Base-by-base conservation (phyloP, 1,140 invertebrate genomes). In the Zaprionus ghesquierei region DNA sequence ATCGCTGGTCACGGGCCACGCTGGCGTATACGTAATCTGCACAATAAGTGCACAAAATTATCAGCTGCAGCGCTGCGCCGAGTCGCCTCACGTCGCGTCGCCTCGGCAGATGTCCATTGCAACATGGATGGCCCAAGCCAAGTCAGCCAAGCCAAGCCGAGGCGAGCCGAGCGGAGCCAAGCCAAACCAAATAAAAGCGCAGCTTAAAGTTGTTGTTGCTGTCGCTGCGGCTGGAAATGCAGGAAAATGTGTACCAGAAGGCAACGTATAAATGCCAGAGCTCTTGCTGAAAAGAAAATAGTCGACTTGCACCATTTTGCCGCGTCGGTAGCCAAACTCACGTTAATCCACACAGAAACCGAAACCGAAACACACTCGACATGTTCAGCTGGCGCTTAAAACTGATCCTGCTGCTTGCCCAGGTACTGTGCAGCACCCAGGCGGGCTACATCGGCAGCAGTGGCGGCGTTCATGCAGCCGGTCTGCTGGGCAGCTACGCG, bases 21-120 rank as follows among this genome's bases (percentile, higher is more conserved):
- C 69, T 60, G 65, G 58, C 77, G 61, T 70, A 79, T 69, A 79
- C 75, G 79, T 79, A 78, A 82, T 61, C 51, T 78, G 56, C 66
- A 74, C 75, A 78, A 75, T 81, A 85, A 86, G 69, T 86, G 81
- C 81, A 81, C 74, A 76, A 86, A 85, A 86, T 85, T 81, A 85
- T 81, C 81, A 86, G 81, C 81, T 77, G 63, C 60, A 81, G 50
- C 50, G 27, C 69, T 74, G 63, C 55, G 69, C 50, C 50, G 41
- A 33, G 18, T 27, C 44, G 27, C 22, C 59, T 41, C 38, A 20
- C 18, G 35, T 38, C 35, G n/a, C 23, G 51, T 51, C 46, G 46
- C 20, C 46, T 51, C 58, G 76, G 85, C 79, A 89, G 80, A 89
- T 85, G 77, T 85, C 73, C 81, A 77, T 86, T 86, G 78, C 81